These are phyloP conservation scores for Piezodorus guildinii DNA, from an alignment of 1,140 invertebrate species.

Conservation along the genomic window DNA sequence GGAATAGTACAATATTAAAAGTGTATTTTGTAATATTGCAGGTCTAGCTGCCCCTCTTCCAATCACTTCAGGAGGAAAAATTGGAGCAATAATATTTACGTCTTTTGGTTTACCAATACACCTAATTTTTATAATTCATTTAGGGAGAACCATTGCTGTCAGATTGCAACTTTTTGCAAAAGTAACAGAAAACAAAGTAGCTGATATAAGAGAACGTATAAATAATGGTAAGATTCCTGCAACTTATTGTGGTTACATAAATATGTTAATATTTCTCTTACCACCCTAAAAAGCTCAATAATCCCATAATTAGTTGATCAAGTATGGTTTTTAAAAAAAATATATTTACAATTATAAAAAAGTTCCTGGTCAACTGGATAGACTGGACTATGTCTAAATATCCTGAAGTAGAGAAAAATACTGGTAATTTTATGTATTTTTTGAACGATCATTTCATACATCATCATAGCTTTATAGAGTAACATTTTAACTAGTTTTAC, in stretches of 20 bases:
- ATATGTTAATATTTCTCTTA: neutral
- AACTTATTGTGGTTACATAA: neutral
- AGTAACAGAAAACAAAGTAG: constrained; percentile 29
- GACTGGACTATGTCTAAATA: too few relatives aligned
- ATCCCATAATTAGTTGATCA: too few relatives aligned
- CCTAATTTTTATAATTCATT: constrained; percentile 48
- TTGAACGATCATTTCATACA: too few relatives aligned
- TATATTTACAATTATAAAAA: too few relatives aligned
- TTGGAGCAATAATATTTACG: constrained; percentile 44
- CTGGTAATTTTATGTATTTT: too few relatives aligned
- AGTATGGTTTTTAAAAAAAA: too few relatives aligned
- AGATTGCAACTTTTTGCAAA: constrained; percentile 38
- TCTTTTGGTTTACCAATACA: constrained; percentile 47
- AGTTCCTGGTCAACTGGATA: too few relatives aligned
- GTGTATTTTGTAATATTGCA: constrained; percentile 27
- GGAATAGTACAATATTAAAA: too few relatives aligned
- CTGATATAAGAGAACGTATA: constrained; percentile 28
- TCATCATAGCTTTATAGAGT: too few relatives aligned
- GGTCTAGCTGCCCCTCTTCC: constrained; percentile 51
- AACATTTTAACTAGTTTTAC: too few relatives aligned
- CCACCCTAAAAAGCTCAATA: too few relatives aligned
- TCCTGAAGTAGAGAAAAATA: too few relatives aligned
- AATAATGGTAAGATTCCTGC: constrained; percentile 14
- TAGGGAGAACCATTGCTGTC: constrained; percentile 43
- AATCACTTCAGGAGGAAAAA: constrained; percentile 42